Percentiles rank a stretch among this genome's conserved stretches.
phyloP scores from a whole-genome alignment of 2,113 vertebrate species.

The Nesoenas mayeri region DNA sequence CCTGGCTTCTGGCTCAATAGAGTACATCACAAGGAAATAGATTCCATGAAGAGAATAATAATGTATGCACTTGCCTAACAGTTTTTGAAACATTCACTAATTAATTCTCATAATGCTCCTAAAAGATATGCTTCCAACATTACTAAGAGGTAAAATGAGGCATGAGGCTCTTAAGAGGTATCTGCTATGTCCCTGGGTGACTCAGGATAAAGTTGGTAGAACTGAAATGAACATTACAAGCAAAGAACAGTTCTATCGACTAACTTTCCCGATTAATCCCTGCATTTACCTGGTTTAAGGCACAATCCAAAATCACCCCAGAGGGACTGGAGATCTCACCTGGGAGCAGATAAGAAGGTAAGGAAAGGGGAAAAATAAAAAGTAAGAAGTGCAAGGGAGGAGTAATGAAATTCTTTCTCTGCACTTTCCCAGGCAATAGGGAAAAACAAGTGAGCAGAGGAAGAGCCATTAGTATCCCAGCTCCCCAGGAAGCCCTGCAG shows the following conservation, averaged over 20 bases:
- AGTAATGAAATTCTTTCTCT: background rate
- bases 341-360: background rate
- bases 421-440: background rate
- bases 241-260: background rate
- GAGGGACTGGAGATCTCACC: background rate
- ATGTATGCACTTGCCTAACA: background rate
- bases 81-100: conserved; percentile 31
- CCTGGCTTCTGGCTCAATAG: conserved; percentile 16
- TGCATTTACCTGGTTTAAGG: background rate
- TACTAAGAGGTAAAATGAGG: conserved; percentile 33
- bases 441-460: background rate
- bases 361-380: background rate
- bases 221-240: background rate
- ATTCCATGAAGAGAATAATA: background rate
- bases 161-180: conserved; percentile 23
- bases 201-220: background rate
- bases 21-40: background rate
- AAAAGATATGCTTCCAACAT: conserved; percentile 35
- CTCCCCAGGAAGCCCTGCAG: background rate
- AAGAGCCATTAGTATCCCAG: background rate
- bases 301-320: background rate
- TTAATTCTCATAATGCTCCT: conserved; percentile 52
- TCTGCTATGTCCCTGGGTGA: background rate
- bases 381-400: background rate
- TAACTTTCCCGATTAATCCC: background rate